Conservation (phyloP, 2,888 invertebrate genomes). For the Caradrina clavipalpis region DNA sequence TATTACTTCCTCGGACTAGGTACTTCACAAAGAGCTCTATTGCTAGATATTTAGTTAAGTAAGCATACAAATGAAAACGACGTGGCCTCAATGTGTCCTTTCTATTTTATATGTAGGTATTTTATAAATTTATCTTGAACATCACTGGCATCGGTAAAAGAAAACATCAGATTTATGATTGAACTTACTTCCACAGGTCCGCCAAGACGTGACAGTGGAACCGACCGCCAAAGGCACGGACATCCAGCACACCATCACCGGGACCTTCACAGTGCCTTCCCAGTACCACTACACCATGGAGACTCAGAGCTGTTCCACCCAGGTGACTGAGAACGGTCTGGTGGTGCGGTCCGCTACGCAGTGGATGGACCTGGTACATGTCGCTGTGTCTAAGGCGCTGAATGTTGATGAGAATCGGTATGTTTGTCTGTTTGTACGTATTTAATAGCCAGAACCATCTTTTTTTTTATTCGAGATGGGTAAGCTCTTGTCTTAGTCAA, state of each 20-base stretch:
- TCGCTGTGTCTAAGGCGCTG: slow-evolving; percentile 89
- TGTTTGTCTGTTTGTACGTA: slow-evolving; percentile 40
- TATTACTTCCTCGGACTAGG: no score
- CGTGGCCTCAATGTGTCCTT: no score
- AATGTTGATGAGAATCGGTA: slow-evolving; percentile 92
- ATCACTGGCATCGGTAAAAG: no score
- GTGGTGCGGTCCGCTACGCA: slow-evolving; percentile 91
- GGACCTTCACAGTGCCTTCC: slow-evolving; percentile 88
- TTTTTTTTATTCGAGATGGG: no score
- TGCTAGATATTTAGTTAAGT: no score
- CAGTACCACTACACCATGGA: slow-evolving; percentile 96
- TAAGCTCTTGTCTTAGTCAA: no score
- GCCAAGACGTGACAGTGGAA: slow-evolving; percentile 74
- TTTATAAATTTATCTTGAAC: no score
- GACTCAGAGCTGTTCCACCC: slow-evolving; percentile 90
- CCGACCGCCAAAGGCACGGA: slow-evolving; percentile 82
- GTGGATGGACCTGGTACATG: slow-evolving; percentile 92
- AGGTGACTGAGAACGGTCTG: slow-evolving; percentile 69
- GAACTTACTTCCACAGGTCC: slow-evolving; percentile 71
- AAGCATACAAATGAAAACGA: no score
- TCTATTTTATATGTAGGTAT: no score
- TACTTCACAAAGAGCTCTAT: no score
- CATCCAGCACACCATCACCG: slow-evolving; percentile 89
- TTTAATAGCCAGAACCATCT: no score
- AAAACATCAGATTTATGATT: no score